Evolutionary conservation across 2,888 invertebrate genomes (phyloP).

Genomic region (Eumerus sabulonum): DNA sequence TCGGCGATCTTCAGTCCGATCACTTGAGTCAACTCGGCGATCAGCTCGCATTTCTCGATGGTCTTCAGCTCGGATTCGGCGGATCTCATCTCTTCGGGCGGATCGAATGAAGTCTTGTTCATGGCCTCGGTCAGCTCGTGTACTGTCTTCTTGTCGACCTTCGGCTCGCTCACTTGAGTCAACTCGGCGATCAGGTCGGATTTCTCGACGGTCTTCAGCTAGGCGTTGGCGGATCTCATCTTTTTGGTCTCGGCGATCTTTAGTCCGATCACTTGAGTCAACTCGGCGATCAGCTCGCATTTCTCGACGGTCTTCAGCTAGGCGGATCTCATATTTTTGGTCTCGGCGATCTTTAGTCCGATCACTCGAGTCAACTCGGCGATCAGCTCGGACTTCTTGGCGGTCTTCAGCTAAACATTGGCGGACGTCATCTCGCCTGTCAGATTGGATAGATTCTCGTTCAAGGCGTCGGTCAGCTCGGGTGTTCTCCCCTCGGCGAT

Average conservation of each 20-base stretch:
- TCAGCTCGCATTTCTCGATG: neutral
- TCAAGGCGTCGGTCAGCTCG: neutral
- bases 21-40: neutral
- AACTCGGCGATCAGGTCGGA: no score
- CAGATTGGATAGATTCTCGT: neutral
- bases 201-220: no score
- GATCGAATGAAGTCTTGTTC: no score
- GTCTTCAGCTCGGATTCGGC: neutral
- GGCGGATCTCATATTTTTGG: no score
- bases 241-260: no score
- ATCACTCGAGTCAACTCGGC: neutral
- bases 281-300: constrained; percentile 21
- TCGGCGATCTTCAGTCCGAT: neutral
- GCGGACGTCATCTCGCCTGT: neutral
- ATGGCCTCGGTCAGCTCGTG: no score
- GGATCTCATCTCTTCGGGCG: no score
- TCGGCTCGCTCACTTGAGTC: no score
- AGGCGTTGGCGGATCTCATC: no score
- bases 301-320: neutral
- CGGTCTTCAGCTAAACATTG: neutral
- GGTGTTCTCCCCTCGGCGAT: neutral
- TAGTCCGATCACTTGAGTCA: no score
- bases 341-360: neutral
- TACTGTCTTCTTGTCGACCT: no score
- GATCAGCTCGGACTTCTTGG: neutral